These are phyloP conservation scores for Centropyge bicolor DNA, from an alignment of 2,797 vertebrate species.

Conservation along the genomic window DNA sequence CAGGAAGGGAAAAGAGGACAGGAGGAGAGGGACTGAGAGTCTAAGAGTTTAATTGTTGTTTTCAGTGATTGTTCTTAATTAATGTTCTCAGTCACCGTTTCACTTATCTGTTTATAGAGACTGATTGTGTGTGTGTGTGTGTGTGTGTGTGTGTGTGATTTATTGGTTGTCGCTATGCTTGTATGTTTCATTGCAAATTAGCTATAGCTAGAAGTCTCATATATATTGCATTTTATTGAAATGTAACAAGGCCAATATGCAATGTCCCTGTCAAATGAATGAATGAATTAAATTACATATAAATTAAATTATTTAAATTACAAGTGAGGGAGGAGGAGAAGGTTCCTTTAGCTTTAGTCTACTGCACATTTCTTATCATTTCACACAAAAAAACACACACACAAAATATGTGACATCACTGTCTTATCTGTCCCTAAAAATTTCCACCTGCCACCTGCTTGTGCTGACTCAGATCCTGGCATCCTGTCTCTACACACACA, in stretches of 20 bases:
- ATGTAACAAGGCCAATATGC: no score
- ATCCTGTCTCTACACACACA: not conserved
- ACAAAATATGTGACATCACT: not conserved
- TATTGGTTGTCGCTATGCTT: not conserved
- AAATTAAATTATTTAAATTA: no score
- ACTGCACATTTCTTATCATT: not conserved
- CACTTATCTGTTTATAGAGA: no score
- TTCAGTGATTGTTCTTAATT: not conserved
- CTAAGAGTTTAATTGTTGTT: not conserved
- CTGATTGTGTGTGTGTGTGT: no score
- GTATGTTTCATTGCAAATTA: not conserved
- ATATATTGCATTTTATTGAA: not conserved
- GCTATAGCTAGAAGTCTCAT: no score
- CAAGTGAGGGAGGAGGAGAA: not conserved
- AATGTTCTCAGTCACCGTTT: not conserved
- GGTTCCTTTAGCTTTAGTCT: not conserved
- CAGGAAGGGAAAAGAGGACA: not conserved
- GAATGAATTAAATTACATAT: no score
- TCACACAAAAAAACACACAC: slow-evolving; percentile 1
- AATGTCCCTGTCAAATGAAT: no score
- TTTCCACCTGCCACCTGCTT: slow-evolving; percentile 43
- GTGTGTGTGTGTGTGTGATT: no score
- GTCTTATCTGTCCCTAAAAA: slow-evolving; percentile 6
- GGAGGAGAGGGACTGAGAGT: not conserved
- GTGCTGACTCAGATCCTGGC: slow-evolving; percentile 46